Conservation (phyloP, 1,140 invertebrate species). For the Drosophila orena region DNA sequence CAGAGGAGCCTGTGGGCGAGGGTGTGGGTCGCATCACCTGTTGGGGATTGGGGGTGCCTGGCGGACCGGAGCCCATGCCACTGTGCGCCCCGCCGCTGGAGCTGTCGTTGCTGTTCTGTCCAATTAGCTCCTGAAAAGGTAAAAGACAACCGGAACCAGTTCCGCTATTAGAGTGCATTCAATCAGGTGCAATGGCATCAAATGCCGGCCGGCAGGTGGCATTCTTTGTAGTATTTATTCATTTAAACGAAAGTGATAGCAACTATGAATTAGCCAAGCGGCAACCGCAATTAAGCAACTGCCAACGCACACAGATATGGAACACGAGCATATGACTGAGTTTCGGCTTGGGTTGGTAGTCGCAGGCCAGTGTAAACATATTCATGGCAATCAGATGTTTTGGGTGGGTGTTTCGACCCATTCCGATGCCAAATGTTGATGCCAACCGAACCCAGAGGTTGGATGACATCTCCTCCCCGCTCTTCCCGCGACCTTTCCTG, state of each 20-base stretch:
- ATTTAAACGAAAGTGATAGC: conserved; percentile 64
- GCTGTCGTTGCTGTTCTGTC: conserved; percentile 93
- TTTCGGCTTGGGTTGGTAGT: neutral
- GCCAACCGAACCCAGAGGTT: neutral
- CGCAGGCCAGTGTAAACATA: conserved; percentile 27
- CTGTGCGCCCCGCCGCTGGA: conserved; percentile 88
- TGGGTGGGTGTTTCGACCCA: conserved; percentile 7
- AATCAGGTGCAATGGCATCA: conserved; percentile 14
- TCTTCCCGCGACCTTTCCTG: conserved; percentile 35
- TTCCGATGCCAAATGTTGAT: conserved; percentile 10
- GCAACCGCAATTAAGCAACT: conserved; percentile 43
- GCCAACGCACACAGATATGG: conserved; percentile 2
- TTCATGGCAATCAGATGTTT: conserved; percentile 46
- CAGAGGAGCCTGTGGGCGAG: conserved; percentile 94
- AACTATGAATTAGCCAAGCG: conserved; percentile 51
- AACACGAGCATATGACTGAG: conserved; percentile 29
- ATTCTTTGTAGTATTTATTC: conserved; percentile 45
- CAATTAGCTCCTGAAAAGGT: conserved; percentile 91
- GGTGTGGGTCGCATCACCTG: conserved; percentile 93
- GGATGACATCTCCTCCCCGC: conserved; percentile 2
- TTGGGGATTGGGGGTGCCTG: conserved; percentile 89
- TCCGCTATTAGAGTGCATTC: conserved; percentile 25
- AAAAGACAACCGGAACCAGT: conserved; percentile 45
- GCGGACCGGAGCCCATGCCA: conserved; percentile 90
- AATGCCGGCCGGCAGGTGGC: conserved; percentile 58